Percentiles rank a stretch among this genome's conserved stretches.
Evolutionary conservation across 2,113 vertebrate species (phyloP).

Genomic region (Epinephelus cyanopodus): DNA sequence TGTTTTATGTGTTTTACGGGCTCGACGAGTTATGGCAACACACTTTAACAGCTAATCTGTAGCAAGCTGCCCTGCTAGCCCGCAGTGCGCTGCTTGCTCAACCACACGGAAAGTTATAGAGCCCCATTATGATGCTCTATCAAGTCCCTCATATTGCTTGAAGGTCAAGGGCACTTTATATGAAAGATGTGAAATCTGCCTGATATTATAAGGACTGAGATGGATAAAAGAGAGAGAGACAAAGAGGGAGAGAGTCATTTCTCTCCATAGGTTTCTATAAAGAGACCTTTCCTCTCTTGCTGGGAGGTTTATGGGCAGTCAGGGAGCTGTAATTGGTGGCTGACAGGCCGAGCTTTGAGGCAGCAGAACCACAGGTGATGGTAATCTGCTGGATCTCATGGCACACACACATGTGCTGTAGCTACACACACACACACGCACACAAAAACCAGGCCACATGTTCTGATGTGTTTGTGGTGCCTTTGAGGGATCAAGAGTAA

Average conservation of each 20-base stretch:
- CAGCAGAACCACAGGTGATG: constrained; percentile 55
- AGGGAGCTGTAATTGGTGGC: constrained; percentile 60
- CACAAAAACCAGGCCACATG: constrained; percentile 29
- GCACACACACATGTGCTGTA: constrained; percentile 12
- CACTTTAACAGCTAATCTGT: constrained; percentile 67
- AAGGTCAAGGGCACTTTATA: constrained; percentile 72
- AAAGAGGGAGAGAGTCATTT: constrained; percentile 3
- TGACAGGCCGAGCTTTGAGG: constrained; percentile 43
- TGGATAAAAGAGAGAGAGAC: constrained; percentile 32
- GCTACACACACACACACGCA: constrained; percentile 8
- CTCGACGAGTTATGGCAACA: constrained; percentile 55
- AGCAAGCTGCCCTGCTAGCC: constrained; percentile 36
- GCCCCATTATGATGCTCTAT: constrained; percentile 60
- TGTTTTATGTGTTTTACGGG: constrained; percentile 56
- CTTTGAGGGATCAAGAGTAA: constrained; percentile 54
- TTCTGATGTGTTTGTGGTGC: constrained; percentile 45
- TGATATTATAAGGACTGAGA: constrained; percentile 48
- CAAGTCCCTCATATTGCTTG: constrained; percentile 46
- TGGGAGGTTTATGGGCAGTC: constrained; percentile 53
- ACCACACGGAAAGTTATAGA: constrained; percentile 67
- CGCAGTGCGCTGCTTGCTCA: constrained; percentile 53
- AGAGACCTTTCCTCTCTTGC: constrained; percentile 57
- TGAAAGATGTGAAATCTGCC: constrained; percentile 67
- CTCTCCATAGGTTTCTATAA: constrained; percentile 53
- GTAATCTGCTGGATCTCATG: constrained; percentile 55